Evolutionary conservation across 2,888 invertebrate genomes (phyloP).

Genomic region (Rotaria sp.): DNA sequence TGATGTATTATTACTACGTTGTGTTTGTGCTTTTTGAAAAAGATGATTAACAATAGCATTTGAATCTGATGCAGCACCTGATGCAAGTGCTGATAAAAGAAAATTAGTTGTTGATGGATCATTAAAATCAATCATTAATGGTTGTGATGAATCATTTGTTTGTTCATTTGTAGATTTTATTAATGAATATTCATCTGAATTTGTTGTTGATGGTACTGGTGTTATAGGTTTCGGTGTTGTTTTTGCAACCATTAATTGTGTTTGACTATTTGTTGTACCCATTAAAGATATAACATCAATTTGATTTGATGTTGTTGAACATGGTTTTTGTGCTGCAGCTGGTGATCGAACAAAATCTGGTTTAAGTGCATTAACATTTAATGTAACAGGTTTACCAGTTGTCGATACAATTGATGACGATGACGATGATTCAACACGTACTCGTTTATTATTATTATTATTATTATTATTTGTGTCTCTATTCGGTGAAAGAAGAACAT

Average conservation of each 20-base stretch:
- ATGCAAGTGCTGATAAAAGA: constrained; percentile 16
- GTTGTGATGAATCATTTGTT: background rate
- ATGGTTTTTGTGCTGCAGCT: constrained; percentile 19
- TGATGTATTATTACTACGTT: background rate
- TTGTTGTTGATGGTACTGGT: background rate
- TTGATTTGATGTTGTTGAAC: background rate
- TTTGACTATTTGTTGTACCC: background rate
- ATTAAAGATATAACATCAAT: background rate
- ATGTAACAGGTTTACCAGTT: background rate
- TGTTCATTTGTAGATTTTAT: background rate
- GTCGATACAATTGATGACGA: background rate
- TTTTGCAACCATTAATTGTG: background rate
- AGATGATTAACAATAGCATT: constrained; percentile 26
- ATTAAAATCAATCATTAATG: constrained; percentile 13
- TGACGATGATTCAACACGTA: background rate
- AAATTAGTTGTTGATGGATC: constrained; percentile 16
- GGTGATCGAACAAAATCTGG: constrained; percentile 20
- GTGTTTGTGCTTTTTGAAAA: constrained; percentile 19
- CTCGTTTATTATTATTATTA: background rate
- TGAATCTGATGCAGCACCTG: background rate
- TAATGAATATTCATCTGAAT: background rate
- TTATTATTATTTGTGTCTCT: background rate
- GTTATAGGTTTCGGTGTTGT: background rate
- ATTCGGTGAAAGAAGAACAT: constrained; percentile 2
- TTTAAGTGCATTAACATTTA: constrained; percentile 17